A percentile compares a stretch with the other conserved stretches of the same genome.
phyloP scores from a whole-genome alignment of 2,113 vertebrate species.

The Microtus ochrogaster region DNA sequence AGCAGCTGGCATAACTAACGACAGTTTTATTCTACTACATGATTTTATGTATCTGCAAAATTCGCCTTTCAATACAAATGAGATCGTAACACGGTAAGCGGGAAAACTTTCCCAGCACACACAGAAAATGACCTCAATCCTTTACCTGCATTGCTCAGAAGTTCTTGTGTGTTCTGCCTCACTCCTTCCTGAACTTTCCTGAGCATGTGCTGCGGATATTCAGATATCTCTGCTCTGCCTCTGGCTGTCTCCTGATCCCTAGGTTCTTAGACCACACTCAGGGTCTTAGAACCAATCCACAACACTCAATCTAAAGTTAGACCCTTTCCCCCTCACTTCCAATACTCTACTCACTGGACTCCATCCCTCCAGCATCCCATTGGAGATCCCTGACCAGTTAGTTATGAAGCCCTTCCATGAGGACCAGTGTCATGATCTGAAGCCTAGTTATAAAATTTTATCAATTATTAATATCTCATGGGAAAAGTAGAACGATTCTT shows the following conservation, averaged over 20 bases:
- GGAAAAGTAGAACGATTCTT: neutral
- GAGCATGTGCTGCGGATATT: neutral
- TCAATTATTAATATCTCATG: slow-evolving; percentile 33
- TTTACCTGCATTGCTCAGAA: neutral
- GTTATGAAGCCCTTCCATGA: neutral
- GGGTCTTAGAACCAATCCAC: neutral
- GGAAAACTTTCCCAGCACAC: neutral
- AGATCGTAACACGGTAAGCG: neutral
- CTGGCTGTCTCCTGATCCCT: neutral
- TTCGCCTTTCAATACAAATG: neutral
- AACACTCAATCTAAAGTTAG: too few relatives aligned
- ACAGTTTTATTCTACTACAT: neutral
- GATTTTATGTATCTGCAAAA: neutral
- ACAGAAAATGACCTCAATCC: neutral
- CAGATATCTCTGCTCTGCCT: neutral
- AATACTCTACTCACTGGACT: neutral
- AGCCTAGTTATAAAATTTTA: neutral
- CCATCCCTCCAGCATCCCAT: neutral
- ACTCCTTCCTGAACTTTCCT: neutral
- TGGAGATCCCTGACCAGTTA: neutral
- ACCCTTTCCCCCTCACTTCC: neutral
- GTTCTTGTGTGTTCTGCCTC: neutral
- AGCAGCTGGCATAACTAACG: neutral
- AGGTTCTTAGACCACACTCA: neutral
- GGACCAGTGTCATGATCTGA: neutral